Base-by-base conservation (phyloP, 2,888 invertebrate species). In the Erebia palarica region DNA sequence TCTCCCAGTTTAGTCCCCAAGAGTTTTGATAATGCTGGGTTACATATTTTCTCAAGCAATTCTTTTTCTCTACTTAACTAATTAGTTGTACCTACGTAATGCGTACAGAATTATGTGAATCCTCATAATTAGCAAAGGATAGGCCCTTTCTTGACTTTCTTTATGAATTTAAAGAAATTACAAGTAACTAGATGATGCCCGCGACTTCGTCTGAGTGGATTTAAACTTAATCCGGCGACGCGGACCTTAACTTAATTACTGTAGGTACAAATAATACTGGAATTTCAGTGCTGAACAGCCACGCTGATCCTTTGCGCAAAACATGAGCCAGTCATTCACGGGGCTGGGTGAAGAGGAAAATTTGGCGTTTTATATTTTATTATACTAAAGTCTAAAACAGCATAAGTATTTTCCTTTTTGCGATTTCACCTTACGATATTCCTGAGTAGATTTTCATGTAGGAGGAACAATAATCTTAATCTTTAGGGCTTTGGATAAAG, bases 401-500 rank as follows among this genome's bases (percentile, higher is more conserved):
- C n/a, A 5, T 51, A 47, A 47, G 63, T 61, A 72, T 77, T 75
- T 69, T 73, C 64, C 77, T 75, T 86, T n/a, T 85, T 80, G 85
- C 78, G 83, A 81, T 74, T 70, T 76, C 47, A 63, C 64, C 69
- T 69, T 68, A 71, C 58, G 66, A 68, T 61, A 70, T 73, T 73
- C 44, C 18, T 16, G 68, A 74, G 73, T 75, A 73, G 72, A 75
- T 71, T 76, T 73, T 66, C 71, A 69, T 73, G 73, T 76, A 63
- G 51, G 47, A 36, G 36, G 36, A 36, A 36, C 84, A 78, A 86
- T 87, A 82, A 85, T 86, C 82, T 83, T 81, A 61, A 61, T 60
- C 16, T 16, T 8, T 60, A 60, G 58, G 16, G 42, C 60, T 60
- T 59, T 61, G 44, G 44, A 3, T 21, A 21, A 2, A 21, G 1